Base-by-base conservation (phyloP, 23 tunicate genomes). In the Ascidia mentula region DNA sequence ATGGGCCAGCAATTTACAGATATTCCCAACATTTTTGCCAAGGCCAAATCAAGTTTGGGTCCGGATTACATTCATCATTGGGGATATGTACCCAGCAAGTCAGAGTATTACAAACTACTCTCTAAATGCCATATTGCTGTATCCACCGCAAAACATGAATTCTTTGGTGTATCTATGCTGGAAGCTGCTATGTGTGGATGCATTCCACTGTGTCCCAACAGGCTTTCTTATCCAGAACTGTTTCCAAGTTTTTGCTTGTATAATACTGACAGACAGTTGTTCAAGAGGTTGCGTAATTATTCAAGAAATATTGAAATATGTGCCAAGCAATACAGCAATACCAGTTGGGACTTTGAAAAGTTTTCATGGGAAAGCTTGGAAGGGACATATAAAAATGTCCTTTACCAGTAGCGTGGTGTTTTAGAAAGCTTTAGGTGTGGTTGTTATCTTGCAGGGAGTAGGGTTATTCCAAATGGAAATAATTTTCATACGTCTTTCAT, bases 91-190 rank as follows among this genome's bases (percentile, higher is more conserved):
- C 69, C 72, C 38, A 74, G 60, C 18, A 94, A 84, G 70, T 18
- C 37, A 40, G 40, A 69, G 15, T 94, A 85, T 82, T 89, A 40
- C 28, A 0, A 82, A 0, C 33, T 82, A 7, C 61, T 94, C 18
- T 38, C 74, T 3, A 1, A 65, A 34, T 42, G 85, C 78, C 88
- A 94, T 85, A 88, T 94, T 59, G 98, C 83, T 40, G 90, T 94
- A 0, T 94, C 98, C 0, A 94, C 98, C 3, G 98, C 98, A 5
- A 45, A 59, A 31, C 98, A 94, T 82, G 98, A 94, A 46, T 94
- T 94, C 71, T 89, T 94, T 85, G 98, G 98, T 31, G 98, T 94
- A 3, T 78, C 95, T 2, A 89, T 94, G 95, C 15, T 94, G 59
- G 98, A 94, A 69, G 95, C 96, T 24, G 84, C 69, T 13, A 35